Base-by-base conservation (phyloP, 2,888 invertebrate species). In the Tinea pellionella region DNA sequence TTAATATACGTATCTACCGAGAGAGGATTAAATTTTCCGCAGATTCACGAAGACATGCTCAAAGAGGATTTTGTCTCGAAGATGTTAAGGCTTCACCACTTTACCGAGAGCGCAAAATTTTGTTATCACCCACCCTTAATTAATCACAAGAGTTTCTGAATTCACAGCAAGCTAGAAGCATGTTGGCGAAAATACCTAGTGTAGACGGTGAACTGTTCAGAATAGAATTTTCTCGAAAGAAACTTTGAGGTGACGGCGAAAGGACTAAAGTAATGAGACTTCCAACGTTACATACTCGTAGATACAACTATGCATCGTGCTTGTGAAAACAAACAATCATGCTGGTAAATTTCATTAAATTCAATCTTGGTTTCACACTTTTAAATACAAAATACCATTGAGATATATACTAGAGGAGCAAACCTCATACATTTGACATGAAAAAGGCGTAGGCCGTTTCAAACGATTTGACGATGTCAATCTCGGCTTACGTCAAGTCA, bases 91-190 rank as follows among this genome's bases (percentile, higher is more conserved):
- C 42, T 51, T 57, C 58, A 13, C 57, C 60, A 60, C 57, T 61
- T 60, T 19, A 37, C 58, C 58, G 18, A 41, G 43, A 37, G 61
- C 57, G 43, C 19, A 41, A 59, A 60, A 62, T 59, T 62, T 37
- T 43, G 53, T 60, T 59, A 62, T 62, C 60, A 60, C 51, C 60
- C 59, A 55, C 57, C 60, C 59, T 63, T 64, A 64, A 64, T 65
- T 65, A 65, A 64, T 65, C 62, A 62, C 59, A 61, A 63, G 59
- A 55, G 58, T 51, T 43, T 41, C 41, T 63, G 63, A 65, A 69
- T 65, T 68, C 67, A 67, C 65, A 64, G 65, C 64, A 62, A 62
- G 47, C 15, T n/a, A 16, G 15, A n/a, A 47, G 47, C 47, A 47
- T 47, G 62, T 62, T 61, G 63, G 62, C 47, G 16, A 47, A 15